Percentiles rank a stretch among this genome's conserved stretches.
phyloP scores from a whole-genome alignment of 2,113 vertebrate genomes.

The Myrmophylax atrothorax region DNA sequence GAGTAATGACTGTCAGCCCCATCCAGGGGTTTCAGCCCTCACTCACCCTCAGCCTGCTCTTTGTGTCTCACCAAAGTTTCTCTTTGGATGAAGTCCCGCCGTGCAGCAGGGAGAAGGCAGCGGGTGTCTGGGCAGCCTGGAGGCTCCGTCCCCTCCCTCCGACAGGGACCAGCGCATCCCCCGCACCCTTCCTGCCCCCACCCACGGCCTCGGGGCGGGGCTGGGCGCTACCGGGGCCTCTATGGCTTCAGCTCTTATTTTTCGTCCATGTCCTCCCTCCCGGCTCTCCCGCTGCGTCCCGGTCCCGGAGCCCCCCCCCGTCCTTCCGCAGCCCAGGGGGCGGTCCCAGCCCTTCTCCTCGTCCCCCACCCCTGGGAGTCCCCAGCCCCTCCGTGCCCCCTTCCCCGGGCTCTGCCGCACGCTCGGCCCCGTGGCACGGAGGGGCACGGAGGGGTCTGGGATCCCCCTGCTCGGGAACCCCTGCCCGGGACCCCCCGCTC shows the following conservation, averaged over 20 bases:
- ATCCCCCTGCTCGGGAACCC: no score
- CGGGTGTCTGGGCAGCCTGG: not conserved
- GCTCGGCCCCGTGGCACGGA: no score
- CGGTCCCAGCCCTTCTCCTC: not conserved
- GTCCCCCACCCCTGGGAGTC: no score
- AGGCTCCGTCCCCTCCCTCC: not conserved
- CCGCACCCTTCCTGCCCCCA: not conserved
- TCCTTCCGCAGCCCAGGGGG: fast-evolving
- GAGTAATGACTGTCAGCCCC: no score
- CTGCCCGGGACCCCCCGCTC: no score
- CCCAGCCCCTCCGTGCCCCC: no score
- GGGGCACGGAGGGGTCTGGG: no score
- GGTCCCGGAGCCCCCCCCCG: not conserved
- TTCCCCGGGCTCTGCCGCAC: no score
- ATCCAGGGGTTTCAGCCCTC: no score
- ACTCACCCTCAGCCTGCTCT: no score
- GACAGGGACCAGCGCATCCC: not conserved
- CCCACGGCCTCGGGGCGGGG: not conserved
- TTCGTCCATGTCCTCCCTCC: not conserved
- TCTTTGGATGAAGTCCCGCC: not conserved
- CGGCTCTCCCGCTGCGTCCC: no score
- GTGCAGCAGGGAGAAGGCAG: not conserved
- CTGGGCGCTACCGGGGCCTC: not conserved
- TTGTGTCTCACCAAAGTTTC: not conserved
- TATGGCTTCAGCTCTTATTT: not conserved